Evolutionary conservation across 2,797 vertebrate genomes (phyloP).

Genomic region (Atherinosoma microstoma): DNA sequence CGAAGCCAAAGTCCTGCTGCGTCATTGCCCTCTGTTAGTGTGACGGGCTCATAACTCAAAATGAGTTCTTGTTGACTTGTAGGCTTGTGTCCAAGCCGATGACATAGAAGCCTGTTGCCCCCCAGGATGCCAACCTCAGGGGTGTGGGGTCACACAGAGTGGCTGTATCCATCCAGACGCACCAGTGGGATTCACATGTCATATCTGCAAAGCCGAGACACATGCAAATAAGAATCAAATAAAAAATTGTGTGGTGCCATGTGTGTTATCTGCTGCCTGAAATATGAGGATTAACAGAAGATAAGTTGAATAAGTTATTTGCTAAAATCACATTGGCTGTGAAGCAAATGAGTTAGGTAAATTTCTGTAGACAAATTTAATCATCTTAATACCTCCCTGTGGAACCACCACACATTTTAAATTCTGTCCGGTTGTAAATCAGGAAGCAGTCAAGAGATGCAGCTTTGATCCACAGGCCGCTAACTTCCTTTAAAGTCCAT

Average conservation of each 20-base stretch:
- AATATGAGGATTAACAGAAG: background rate
- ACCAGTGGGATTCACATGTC: slow-evolving; percentile 62
- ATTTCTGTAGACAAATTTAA: background rate
- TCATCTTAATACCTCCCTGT: too few species aligned
- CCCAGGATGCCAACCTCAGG: slow-evolving; percentile 76
- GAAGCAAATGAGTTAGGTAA: background rate
- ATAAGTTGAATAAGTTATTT: too few species aligned
- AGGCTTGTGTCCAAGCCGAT: slow-evolving; percentile 87
- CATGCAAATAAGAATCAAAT: background rate
- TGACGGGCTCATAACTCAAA: slow-evolving; percentile 73
- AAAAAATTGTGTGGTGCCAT: background rate
- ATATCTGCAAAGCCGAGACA: slow-evolving; percentile 43
- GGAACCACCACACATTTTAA: too few species aligned
- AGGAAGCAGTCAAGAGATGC: too few species aligned
- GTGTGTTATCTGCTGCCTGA: background rate
- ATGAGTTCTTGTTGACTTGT: slow-evolving; percentile 77
- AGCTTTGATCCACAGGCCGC: too few species aligned
- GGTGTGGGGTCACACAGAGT: slow-evolving; percentile 69
- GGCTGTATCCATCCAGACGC: slow-evolving; percentile 69
- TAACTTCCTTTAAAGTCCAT: too few species aligned
- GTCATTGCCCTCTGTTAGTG: slow-evolving; percentile 88
- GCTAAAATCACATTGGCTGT: background rate
- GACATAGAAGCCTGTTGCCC: slow-evolving; percentile 82
- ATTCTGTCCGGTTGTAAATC: too few species aligned
- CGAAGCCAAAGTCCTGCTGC: slow-evolving; percentile 90